These are phyloP conservation scores for Gila robusta DNA, from an alignment of 2,797 vertebrate species.

Conservation along the genomic window DNA sequence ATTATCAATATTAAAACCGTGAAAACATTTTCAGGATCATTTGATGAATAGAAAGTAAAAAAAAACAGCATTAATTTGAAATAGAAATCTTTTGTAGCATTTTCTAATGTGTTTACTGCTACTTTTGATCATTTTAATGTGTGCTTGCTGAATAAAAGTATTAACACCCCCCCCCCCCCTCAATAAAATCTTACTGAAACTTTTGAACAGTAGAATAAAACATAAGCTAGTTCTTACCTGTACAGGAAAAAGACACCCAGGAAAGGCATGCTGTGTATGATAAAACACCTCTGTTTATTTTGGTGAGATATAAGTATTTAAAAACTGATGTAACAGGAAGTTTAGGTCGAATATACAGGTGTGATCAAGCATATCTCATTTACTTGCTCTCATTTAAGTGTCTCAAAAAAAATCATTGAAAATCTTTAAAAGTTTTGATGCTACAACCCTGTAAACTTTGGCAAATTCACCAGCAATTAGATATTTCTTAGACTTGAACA, in stretches of 20 bases:
- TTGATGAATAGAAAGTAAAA: neutral
- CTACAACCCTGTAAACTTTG: neutral
- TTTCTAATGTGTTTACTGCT: neutral
- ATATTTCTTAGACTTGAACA: neutral
- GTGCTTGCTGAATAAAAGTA: neutral
- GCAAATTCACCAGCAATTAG: neutral
- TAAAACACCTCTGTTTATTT: neutral
- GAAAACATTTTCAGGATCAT: neutral
- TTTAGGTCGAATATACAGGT: neutral
- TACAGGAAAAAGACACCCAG: neutral
- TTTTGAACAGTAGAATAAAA: constrained; percentile 4
- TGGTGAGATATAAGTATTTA: neutral
- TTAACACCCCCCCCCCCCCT: no score
- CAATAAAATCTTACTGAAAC: neutral
- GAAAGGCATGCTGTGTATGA: neutral
- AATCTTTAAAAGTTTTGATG: neutral
- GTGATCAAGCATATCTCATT: neutral
- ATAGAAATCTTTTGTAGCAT: neutral
- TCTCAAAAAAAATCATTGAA: neutral
- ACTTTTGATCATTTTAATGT: neutral
- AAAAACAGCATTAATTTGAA: neutral
- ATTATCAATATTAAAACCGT: neutral
- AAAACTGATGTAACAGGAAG: neutral
- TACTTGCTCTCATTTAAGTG: neutral
- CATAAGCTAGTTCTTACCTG: neutral